Evolutionary conservation across 2,797 vertebrate genomes (phyloP), one percentile per base, ranked within the genome.

Genomic region (Crenichthys baileyi): DNA sequence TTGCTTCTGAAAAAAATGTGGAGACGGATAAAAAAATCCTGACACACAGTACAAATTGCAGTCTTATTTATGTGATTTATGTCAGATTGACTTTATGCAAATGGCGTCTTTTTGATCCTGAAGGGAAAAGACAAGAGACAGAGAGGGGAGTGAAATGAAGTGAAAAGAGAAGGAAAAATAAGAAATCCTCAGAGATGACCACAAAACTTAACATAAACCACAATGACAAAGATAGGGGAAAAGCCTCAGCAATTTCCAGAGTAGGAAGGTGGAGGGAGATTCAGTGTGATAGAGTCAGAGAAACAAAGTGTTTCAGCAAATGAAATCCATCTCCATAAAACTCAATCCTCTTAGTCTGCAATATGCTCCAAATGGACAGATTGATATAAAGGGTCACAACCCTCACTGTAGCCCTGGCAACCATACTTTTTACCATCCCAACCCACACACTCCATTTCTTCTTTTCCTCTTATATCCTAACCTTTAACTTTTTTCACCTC

Each of bases 251-350:
- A 63, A 39, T n/a, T 31, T 48, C 60, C 29, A 29, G 5, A 22
- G n/a, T 4, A 39, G 55, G 18, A 58, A 55, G 61, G 63, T 67
- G 22, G 48, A 31, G 24, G 67, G 16, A 73, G 76, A 51, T 31
- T 29, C 51, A 67, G 61, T 79, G 48, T 79, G 73, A 44, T 67
- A 44, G 48, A 78, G 79, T 76, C 1, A 76, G 39, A 75, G 48
- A 79, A 80, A 80, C 1, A 79, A 46, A 73, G 74, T 68, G 78
- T 79, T 85, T 63, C 83, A 89, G 79, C 76, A 80, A 89, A 92
- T 87, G 77, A 93, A 91, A 93, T 91, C 88, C 86, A 93, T 93
- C 91, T 91, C 85, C 87, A 90, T 92, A 91, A 91, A 90, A 89
- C 81, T 81, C 80, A 91, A 90, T 90, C 87, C 90, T 90, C 88